Percentiles rank a stretch among this genome's conserved stretches.
phyloP scores from a whole-genome alignment of 1,140 invertebrate genomes.

The Gonioctena quinquepunctata region DNA sequence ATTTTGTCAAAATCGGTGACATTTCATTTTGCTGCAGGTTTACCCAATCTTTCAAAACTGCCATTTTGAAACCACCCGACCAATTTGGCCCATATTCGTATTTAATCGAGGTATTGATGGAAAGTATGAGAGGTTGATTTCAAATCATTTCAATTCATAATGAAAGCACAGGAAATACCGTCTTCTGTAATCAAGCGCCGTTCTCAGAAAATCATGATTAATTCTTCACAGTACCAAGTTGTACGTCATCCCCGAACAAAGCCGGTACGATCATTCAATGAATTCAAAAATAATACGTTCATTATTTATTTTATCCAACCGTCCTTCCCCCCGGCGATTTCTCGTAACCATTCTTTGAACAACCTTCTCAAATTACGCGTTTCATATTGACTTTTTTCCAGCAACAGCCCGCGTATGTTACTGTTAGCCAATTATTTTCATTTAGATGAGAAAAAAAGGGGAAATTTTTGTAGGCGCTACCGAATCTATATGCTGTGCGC shows the following conservation, averaged over 20 bases:
- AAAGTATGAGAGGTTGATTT: too few relatives aligned
- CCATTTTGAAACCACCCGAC: too few relatives aligned
- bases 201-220: too few relatives aligned
- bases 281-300: not conserved
- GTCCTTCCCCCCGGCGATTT: not conserved
- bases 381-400: not conserved
- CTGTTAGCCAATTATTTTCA: not conserved
- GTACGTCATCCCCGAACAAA: not conserved
- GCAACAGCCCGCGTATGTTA: not conserved
- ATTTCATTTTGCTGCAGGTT: too few relatives aligned
- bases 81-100: too few relatives aligned
- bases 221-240: too few relatives aligned
- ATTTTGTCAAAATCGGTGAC: too few relatives aligned
- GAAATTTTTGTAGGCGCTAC: not conserved
- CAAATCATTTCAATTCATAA: too few relatives aligned
- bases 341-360: not conserved
- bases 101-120: too few relatives aligned
- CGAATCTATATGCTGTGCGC: not conserved
- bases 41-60: too few relatives aligned
- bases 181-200: too few relatives aligned
- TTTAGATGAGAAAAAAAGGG: not conserved
- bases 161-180: too few relatives aligned
- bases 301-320: not conserved
- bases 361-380: not conserved
- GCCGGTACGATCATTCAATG: not conserved